Evolutionary conservation across 2,113 vertebrate genomes (phyloP), one percentile per base, ranked within the genome.

Genomic region (Emydocephalus ijimae): DNA sequence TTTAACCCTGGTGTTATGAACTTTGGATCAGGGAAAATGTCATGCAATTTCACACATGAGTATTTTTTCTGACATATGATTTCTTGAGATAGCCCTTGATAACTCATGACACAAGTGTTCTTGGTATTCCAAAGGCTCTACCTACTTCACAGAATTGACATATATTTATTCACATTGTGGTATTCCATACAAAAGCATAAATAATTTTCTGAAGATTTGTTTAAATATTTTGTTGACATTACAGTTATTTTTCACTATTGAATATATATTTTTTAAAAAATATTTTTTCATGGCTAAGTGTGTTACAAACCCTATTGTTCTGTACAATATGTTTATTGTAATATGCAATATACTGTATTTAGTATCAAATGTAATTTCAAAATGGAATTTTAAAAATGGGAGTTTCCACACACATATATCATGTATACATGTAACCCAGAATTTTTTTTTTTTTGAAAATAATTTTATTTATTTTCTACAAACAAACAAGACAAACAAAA

Each of bases 251-350:
- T 93, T 55, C 0, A 56, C 81, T 95, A 92, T 89, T 69, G 61
- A 69, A 64, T 95, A 88, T 61, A 3, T 61, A 9, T 59, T 61
- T 59, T 59, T 23, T 0, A 81, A 55, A 95, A 52, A 15, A 90
- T 24, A 4, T 24, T 89, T 20, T 54, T 15, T 91, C 64, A 57
- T 21, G 94, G 52, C 1, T 93, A 85, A 90, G 93, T 87, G 23
- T 5, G 95, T 12, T 86, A 56, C 56, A 87, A 93, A 95, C 0
- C 54, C 57, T 93, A 54, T 94, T 93, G 10, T 89, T 96, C 59
- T 26, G 24, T 61, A 61, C 9, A 26, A 61, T 29, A 26, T 61
- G 3, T 64, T 64, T 64, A 29, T 64, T 64, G 61, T 29, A 64
- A 24, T 92, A 95, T 94, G 90, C 89, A 34, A 34, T 91, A 92